Evolutionary conservation across 2,113 vertebrate species (phyloP), one percentile per base, ranked within the genome.

Genomic region (Lagopus leucura): DNA sequence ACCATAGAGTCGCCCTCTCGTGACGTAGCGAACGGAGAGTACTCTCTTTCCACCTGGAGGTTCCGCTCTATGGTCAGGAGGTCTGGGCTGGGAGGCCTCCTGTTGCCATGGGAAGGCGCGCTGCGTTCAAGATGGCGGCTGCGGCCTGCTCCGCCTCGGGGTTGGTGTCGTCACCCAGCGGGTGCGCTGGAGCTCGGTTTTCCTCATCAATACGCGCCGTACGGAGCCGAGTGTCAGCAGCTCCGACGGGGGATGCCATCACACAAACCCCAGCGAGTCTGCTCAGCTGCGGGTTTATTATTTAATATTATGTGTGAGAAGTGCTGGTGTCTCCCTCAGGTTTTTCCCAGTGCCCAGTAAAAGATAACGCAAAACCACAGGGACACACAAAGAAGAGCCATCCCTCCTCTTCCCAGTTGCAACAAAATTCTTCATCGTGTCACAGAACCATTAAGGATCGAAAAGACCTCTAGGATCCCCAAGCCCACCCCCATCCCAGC

Each of bases 1-100:
- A 20, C 32, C 71, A 27, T 7, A 1, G 67, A 70, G 79, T 1
- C 2, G 13, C 10, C 19, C 11, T 1, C 1, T 13, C 6, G 13
- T 10, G 47, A 28, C n/a, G 34, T 0, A 16, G 10, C 3, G 2
- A 0, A 2, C 1, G 21, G 5, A 1, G 6, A 2, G 6, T 2
- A 67, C 42, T 2, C 45, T 73, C 88, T 32, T 22, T 10, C 71
- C 55, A 0, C 1, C 10, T 8, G 70, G 76, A 84, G 38, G 66
- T 28, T 4, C 20, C 24, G 3, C 95, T 94, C 80, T 71, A 48
- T 82, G 77, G 42, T 64, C 13, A 4, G 50, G 30, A 4, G n/a
- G 65, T 5, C 1, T 2, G 11, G 9, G 11, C 3, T 2, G 3
- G 40, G 14, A 2, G 8, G 48, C 2, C 13, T 55, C 69, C 3